phyloP scores from a whole-genome alignment of 2,797 vertebrate species.

The Eulemur mongoz region DNA sequence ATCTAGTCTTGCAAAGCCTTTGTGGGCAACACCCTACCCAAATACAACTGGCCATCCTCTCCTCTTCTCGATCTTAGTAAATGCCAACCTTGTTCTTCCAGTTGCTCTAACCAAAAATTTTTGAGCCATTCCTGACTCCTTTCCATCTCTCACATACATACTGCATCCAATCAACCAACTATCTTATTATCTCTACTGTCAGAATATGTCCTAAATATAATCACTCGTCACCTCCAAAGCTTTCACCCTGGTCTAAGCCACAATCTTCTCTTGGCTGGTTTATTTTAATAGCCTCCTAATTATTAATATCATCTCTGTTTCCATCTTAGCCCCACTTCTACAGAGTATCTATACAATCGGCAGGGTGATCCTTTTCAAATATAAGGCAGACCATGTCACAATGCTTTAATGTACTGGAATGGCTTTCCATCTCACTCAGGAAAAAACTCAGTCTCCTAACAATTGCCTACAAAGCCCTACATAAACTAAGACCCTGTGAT shows the following conservation, averaged over 20 bases:
- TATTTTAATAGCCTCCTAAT: neutral
- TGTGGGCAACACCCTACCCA: neutral
- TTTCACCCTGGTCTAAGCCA: neutral
- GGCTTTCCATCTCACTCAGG: neutral
- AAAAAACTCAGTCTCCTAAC: neutral
- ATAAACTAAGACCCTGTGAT: neutral
- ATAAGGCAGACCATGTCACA: neutral
- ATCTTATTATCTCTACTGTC: neutral
- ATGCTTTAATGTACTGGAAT: neutral
- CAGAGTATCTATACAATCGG: neutral
- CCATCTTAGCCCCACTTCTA: neutral
- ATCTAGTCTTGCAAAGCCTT: neutral
- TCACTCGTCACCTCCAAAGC: neutral
- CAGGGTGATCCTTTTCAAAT: neutral
- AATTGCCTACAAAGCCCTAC: accelerated
- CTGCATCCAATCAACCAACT: neutral
- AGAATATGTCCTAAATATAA: neutral
- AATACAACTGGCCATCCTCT: neutral
- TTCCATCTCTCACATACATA: neutral
- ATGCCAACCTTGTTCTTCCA: neutral
- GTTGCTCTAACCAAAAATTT: neutral
- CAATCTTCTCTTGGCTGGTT: neutral
- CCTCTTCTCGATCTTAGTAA: neutral
- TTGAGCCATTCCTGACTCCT: neutral
- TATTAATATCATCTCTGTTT: neutral